Percentiles rank a stretch among this genome's conserved stretches.
Conservation (phyloP, 2,113 vertebrate species). For the Notothenia coriiceps region DNA sequence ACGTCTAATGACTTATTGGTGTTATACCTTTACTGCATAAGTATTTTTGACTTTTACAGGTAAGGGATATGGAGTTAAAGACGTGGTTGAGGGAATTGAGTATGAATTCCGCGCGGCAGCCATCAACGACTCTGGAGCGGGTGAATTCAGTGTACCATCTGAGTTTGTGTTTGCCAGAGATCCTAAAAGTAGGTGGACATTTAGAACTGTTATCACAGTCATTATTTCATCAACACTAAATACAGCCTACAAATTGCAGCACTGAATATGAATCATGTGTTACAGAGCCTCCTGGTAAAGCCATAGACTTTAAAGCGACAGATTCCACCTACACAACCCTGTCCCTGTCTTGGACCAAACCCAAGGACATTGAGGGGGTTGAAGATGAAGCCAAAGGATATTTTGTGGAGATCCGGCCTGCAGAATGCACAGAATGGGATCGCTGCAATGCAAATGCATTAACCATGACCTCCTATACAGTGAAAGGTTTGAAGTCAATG, state of each 20-base stretch:
- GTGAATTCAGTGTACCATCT: constrained; percentile 88
- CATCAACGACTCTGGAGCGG: constrained; percentile 87
- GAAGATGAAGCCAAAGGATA: constrained; percentile 88
- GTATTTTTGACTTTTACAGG: constrained; percentile 70
- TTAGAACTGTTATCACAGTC: constrained; percentile 1
- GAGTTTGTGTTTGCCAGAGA: constrained; percentile 87
- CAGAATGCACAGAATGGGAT: constrained; percentile 86
- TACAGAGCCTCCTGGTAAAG: constrained; percentile 88
- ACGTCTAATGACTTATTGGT: neutral
- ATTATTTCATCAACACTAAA: constrained; percentile 10
- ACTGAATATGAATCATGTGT: constrained; percentile 43
- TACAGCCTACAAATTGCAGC: neutral
- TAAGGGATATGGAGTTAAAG: constrained; percentile 81
- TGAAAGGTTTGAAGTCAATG: constrained; percentile 87
- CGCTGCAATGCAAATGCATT: constrained; percentile 85
- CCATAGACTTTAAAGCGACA: constrained; percentile 88
- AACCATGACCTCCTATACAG: constrained; percentile 78
- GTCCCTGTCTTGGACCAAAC: constrained; percentile 88
- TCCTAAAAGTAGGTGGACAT: constrained; percentile 86
- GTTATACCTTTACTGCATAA: neutral
- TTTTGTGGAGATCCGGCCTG: constrained; percentile 87
- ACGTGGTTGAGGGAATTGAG: constrained; percentile 87
- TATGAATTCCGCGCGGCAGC: constrained; percentile 93
- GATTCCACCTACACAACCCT: constrained; percentile 87
- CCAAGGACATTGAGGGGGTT: constrained; percentile 77